Evolutionary conservation across 2,888 invertebrate species (phyloP), one percentile per base, ranked within the genome.

Genomic region (Platycheirus albimanus): DNA sequence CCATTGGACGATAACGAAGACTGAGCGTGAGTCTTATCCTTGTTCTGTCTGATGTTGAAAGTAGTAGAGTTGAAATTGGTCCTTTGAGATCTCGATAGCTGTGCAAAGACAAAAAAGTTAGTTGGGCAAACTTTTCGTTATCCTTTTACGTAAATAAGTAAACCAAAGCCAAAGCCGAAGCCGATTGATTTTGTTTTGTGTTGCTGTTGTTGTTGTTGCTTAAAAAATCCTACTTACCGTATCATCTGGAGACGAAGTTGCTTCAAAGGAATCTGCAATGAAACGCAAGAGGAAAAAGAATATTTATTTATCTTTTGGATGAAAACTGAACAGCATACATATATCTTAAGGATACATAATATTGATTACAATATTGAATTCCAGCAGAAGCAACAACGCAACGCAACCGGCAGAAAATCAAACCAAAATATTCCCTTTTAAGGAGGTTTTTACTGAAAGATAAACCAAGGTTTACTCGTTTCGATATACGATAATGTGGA

Each of bases 11-110:
- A 85, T 74, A 77, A 86, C 66, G 83, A 64, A 80, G 58, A 79
- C 64, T 63, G 41, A 66, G 28, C 66, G 38, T 41, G 51, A 61
- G 41, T 15, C 24, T 58, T 33, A 15, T 78, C 70, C 69, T 72
- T 74, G 51, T 38, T 75, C 45, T 36, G 51, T 43, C 71, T 85
- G 69, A 36, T 67, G 56, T 85, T 86, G 85, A 85, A 86, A 84
- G 80, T 87, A 70, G 87, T 87, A 70, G 87, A 87, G 85, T 87
- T 88, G 84, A 86, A 84, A 86, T 86, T 86, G 87, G 87, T 87
- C 87, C 87, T 87, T 87, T 88, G 88, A 86, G 88, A 88, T 84
- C 87, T 87, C 77, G 88, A 87, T 86, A 88, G 87, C 89, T 89
- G 87, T 66, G 87, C 30, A 79, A 67, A 72, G 41, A 69, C 51